Conservation (phyloP, 2,888 invertebrate genomes). For the Hirudinaria manillensis region DNA sequence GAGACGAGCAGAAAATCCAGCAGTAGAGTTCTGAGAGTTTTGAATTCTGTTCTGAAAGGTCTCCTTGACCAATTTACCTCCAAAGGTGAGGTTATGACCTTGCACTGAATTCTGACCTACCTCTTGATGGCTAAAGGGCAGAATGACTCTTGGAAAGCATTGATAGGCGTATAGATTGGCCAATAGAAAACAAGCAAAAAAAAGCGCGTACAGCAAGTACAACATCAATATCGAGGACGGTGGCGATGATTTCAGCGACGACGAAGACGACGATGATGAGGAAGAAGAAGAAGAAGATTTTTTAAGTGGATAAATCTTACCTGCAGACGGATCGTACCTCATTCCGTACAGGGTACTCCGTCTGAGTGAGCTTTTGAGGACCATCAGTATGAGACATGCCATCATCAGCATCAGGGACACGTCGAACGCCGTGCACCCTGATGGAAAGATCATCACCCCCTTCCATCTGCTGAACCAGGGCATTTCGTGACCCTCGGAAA, state of each 20-base stretch:
- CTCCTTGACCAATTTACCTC: too few relatives aligned
- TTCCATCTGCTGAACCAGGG: not conserved
- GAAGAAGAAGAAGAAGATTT: too few relatives aligned
- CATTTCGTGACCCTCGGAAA: not conserved
- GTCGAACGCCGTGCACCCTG: not conserved
- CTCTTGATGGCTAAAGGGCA: not conserved
- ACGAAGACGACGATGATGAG: too few relatives aligned
- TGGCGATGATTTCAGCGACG: not conserved
- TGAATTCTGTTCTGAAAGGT: too few relatives aligned
- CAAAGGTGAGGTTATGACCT: too few relatives aligned
- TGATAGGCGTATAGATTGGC: not conserved
- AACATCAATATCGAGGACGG: not conserved
- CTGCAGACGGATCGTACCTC: not conserved
- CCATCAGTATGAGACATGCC: not conserved
- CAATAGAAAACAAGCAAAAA: not conserved
- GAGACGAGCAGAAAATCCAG: too few relatives aligned
- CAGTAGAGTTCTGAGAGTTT: too few relatives aligned
- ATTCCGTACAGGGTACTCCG: not conserved
- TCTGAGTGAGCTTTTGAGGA: not conserved
- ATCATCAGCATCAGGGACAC: not conserved
- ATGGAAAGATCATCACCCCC: not conserved
- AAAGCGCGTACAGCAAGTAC: not conserved
- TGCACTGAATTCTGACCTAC: not conserved
- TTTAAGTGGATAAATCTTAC: too few relatives aligned
- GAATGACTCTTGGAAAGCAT: constrained; percentile 9